Evolutionary conservation across 2,888 invertebrate genomes (phyloP).

Genomic region (Lomographa bimaculata): DNA sequence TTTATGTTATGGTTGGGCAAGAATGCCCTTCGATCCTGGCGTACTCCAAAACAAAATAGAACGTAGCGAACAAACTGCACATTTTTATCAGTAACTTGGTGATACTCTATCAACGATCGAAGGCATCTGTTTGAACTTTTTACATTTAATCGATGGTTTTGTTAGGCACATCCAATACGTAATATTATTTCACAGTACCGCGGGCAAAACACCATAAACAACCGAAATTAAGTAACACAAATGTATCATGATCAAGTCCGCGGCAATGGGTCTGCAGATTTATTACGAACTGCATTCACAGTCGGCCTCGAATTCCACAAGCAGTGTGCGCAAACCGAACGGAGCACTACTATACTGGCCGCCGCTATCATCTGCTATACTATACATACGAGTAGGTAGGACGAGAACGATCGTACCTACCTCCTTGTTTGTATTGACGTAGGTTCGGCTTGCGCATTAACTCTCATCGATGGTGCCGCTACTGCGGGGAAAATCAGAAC

Average conservation of each 20-base stretch:
- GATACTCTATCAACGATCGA: slow-evolving; percentile 50
- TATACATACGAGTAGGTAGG: too few species aligned
- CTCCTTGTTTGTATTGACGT: slow-evolving; percentile 79
- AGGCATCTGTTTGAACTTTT: slow-evolving; percentile 49
- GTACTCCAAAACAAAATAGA: slow-evolving; percentile 36
- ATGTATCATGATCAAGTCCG: slow-evolving; percentile 61
- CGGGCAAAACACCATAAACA: slow-evolving; percentile 38
- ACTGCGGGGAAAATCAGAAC: slow-evolving; percentile 31
- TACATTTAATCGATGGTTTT: slow-evolving; percentile 53
- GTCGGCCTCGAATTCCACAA: slow-evolving; percentile 67
- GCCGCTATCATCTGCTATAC: slow-evolving; percentile 68
- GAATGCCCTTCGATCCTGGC: slow-evolving; percentile 12
- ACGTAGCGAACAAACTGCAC: slow-evolving; percentile 48
- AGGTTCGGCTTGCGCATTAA: slow-evolving; percentile 60
- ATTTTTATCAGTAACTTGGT: slow-evolving; percentile 54
- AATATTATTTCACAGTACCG: slow-evolving; percentile 54
- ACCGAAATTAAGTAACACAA: slow-evolving; percentile 52
- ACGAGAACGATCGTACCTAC: slow-evolving; percentile 59
- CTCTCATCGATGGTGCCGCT: slow-evolving; percentile 41
- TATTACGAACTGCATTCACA: slow-evolving; percentile 61
- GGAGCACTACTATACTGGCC: slow-evolving; percentile 62
- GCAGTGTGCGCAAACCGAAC: slow-evolving; percentile 68
- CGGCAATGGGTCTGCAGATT: slow-evolving; percentile 53
- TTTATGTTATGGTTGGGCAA: slow-evolving; percentile 15
- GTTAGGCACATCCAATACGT: slow-evolving; percentile 44